Evolutionary conservation across 2,113 vertebrate species (phyloP).

Genomic region (Gila orcuttii): DNA sequence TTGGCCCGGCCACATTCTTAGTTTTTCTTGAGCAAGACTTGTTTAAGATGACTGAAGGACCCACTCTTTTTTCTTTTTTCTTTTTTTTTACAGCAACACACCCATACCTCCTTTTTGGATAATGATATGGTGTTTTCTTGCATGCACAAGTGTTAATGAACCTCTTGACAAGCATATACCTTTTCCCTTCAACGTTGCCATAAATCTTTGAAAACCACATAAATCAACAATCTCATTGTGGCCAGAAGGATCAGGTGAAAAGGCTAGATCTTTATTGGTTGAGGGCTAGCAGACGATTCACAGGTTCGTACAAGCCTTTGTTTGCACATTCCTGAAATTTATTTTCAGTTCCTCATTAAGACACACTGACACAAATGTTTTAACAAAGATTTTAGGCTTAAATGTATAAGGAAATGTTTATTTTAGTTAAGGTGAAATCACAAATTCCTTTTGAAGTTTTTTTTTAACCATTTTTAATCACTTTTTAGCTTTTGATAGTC

Average conservation of each 20-base stretch:
- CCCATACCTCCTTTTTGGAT: neutral
- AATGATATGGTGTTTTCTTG: slow-evolving; percentile 1
- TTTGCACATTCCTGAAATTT: neutral
- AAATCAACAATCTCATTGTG: neutral
- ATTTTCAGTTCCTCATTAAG: neutral
- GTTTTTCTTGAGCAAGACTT: neutral
- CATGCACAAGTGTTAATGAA: neutral
- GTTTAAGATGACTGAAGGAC: neutral
- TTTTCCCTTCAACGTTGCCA: neutral
- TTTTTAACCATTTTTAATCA: neutral
- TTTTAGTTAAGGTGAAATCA: neutral
- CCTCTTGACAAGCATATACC: neutral
- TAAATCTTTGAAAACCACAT: slow-evolving; percentile 8
- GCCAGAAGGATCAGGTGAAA: neutral
- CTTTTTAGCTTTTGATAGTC: neutral
- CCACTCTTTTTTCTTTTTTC: neutral
- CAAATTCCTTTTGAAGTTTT: neutral
- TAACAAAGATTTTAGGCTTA: neutral
- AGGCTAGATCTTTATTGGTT: neutral
- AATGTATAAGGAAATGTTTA: neutral
- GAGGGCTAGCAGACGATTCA: neutral
- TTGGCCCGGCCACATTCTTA: neutral
- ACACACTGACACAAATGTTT: neutral
- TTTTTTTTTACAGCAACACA: neutral
- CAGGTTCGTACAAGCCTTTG: neutral